Evolutionary conservation across 2,888 invertebrate species (phyloP).

Genomic region (Cataglyphis cursor): DNA sequence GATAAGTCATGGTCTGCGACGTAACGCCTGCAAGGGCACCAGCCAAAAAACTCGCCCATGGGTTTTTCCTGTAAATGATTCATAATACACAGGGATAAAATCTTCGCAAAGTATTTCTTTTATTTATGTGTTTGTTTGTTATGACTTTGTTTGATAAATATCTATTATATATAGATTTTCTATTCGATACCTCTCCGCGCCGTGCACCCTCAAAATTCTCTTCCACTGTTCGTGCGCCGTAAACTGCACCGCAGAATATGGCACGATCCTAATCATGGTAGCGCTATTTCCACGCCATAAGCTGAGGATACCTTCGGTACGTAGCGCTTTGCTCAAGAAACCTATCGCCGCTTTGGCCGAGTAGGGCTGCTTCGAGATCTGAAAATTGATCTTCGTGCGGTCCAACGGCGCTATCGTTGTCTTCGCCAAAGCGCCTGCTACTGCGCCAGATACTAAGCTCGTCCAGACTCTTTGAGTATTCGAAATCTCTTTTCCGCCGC

Average conservation of each 20-base stretch:
- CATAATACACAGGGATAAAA: not conserved
- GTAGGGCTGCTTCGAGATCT: slow-evolving; percentile 93
- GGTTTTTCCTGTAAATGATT: slow-evolving; percentile 60
- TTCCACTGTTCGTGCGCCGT: slow-evolving; percentile 99
- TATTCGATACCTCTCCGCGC: slow-evolving; percentile 87
- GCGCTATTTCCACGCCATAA: slow-evolving; percentile 99
- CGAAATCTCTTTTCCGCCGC: slow-evolving; percentile 73
- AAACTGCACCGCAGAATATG: slow-evolving; percentile 99
- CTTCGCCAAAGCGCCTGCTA: slow-evolving; percentile 98
- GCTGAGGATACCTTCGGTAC: slow-evolving; percentile 93
- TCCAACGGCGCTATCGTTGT: slow-evolving; percentile 98
- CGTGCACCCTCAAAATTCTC: slow-evolving; percentile 91
- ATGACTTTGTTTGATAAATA: slow-evolving; percentile 13
- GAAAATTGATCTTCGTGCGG: slow-evolving; percentile 99
- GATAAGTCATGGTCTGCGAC: slow-evolving; percentile 97
- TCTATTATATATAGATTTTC: not conserved
- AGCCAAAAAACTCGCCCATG: slow-evolving; percentile 91
- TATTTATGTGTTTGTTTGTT: slow-evolving; percentile 25
- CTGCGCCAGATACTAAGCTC: slow-evolving; percentile 96
- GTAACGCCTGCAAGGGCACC: slow-evolving; percentile 98
- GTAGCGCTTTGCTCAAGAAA: slow-evolving; percentile 91
- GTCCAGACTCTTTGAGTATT: slow-evolving; percentile 91
- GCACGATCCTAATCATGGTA: slow-evolving; percentile 98
- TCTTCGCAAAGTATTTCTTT: not conserved
- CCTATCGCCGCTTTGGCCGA: slow-evolving; percentile 91